Evolutionary conservation across 92 coral and sea anemone species (phyloP), one percentile per base, ranked within the genome.

Genomic region (Galaxea fascicularis): DNA sequence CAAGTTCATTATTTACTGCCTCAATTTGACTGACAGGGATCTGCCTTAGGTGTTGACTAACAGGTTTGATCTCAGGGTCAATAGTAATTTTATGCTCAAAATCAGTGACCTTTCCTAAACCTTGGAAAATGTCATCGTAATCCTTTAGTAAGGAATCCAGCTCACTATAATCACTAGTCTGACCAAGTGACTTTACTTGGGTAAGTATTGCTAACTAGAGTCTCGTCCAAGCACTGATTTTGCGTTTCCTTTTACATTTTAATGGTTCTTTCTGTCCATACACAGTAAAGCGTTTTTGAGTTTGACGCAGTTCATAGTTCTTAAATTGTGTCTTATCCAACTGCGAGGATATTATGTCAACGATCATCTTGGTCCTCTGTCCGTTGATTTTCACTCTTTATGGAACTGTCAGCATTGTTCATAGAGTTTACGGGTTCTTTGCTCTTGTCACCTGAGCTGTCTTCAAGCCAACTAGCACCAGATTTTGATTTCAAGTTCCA

Each of bases 21-120:
- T 90, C 93, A 15, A 90, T 41, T 76, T 90, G 90, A 79, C 86
- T 79, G 71, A 79, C 71, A 18, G 85, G 74, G 20, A 78, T 78
- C n/a, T 80, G 51, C 22, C 85, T 49, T 54, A 86, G 30, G 41
- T 63, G 79, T 47, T 86, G 76, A 71, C 73, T 86, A 15, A 66
- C 46, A 30, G 72, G 72, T 28, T 29, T 28, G 22, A 66, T 20
- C 46, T 29, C 72, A 13, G 72, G 72, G 72, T 66, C 72, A 66
- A 28, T 66, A 16, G 72, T 66, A 8, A 30, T 66, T 35, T 66
- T 30, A 66, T 66, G 72, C 47, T 66, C 71, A 66, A 29, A 66
- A 66, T 64, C 70, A 64, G 74, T 86, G 27, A 86, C 76, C 73
- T 76, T 59, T 56, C 84, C 79, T 27, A 77, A 69, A 8, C 90